Conservation (phyloP, 2,113 vertebrate genomes). For the Pandion haliaetus region DNA sequence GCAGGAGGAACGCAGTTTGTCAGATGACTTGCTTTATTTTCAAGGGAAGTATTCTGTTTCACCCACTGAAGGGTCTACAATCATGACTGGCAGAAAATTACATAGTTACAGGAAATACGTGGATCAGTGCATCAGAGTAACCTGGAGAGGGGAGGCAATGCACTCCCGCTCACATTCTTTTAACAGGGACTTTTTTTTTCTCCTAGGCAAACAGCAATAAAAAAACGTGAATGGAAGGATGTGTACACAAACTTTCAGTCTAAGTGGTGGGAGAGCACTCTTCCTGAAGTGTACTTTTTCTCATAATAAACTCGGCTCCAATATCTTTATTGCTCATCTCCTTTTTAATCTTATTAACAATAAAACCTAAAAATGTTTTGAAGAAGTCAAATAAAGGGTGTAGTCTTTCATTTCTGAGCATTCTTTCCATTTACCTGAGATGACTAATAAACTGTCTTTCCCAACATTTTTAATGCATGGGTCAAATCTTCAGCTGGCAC, state of each 20-base stretch:
- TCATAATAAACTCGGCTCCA: constrained; percentile 73
- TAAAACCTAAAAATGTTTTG: constrained; percentile 72
- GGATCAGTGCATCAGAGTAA: constrained; percentile 33
- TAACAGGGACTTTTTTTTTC: constrained; percentile 49
- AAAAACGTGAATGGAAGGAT: constrained; percentile 78
- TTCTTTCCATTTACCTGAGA: constrained; percentile 66
- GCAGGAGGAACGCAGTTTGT: constrained; percentile 54
- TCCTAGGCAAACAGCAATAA: constrained; percentile 83
- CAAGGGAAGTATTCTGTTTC: constrained; percentile 66
- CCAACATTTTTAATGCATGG: neutral
- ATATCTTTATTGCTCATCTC: constrained; percentile 83
- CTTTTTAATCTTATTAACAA: constrained; percentile 78
- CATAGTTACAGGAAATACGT: constrained; percentile 6
- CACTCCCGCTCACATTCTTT: constrained; percentile 70
- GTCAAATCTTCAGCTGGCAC: neutral
- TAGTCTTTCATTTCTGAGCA: constrained; percentile 45
- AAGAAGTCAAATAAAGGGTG: constrained; percentile 67
- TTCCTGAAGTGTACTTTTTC: constrained; percentile 74
- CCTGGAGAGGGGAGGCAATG: constrained; percentile 31
- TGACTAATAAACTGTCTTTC: constrained; percentile 53
- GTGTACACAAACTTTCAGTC: constrained; percentile 73
- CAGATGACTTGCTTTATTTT: constrained; percentile 70
- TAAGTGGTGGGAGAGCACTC: constrained; percentile 74
- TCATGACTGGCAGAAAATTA: constrained; percentile 52
- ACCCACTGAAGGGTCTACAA: constrained; percentile 32